Conservation (phyloP, 2,888 invertebrate species). For the Apotomis turbidana region DNA sequence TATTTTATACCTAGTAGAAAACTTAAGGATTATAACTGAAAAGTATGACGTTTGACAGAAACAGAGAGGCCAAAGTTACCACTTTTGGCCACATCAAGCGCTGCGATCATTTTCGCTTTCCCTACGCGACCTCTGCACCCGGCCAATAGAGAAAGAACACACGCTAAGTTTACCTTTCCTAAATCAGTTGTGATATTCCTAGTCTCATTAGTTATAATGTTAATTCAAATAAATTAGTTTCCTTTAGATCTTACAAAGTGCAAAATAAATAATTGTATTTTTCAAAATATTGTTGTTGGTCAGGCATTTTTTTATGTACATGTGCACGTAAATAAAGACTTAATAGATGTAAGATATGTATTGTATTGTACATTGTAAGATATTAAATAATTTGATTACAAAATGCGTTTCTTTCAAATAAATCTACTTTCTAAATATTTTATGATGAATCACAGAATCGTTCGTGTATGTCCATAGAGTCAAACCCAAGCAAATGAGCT, state of each 20-base stretch:
- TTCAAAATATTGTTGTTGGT: constrained; percentile 38
- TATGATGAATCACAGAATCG: no score
- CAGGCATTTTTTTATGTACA: constrained; percentile 48
- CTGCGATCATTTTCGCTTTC: no score
- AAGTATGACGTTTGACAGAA: no score
- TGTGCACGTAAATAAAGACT: constrained; percentile 72
- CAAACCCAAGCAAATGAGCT: no score
- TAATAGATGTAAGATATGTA: constrained; percentile 56
- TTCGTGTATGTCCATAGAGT: no score
- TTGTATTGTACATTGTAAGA: constrained; percentile 42
- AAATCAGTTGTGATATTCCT: constrained; percentile 50
- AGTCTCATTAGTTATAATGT: constrained; percentile 48
- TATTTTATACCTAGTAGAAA: no score
- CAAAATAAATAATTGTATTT: constrained; percentile 39
- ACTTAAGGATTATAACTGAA: no score
- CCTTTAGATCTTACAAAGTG: constrained; percentile 25
- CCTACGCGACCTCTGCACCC: no score
- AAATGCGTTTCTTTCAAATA: constrained; percentile 1
- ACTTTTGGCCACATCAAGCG: no score
- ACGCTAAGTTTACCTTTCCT: constrained; percentile 38
- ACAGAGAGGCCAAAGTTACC: no score
- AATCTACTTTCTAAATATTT: no score
- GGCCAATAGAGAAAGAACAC: constrained; percentile 31
- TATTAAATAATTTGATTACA: constrained; percentile 56
- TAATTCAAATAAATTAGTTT: constrained; percentile 36